Conservation (phyloP, 1,140 invertebrate species). For the Meloidogyne chitwoodi region DNA sequence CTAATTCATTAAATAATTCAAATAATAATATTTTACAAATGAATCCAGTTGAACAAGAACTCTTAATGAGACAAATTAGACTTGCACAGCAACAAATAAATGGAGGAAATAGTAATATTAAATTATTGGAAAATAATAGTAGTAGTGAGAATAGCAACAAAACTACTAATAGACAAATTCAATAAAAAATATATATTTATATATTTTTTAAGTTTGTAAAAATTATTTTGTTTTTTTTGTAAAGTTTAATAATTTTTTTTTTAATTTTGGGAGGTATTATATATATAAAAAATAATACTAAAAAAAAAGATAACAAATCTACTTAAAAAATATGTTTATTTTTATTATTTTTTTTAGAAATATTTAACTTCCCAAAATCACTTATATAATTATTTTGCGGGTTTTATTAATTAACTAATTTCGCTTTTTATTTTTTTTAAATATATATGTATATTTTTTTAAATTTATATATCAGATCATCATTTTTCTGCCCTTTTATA, state of each 20-base stretch:
- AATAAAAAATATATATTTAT: not conserved
- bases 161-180: not conserved
- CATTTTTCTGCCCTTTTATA: too few relatives aligned
- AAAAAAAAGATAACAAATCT: too few relatives aligned
- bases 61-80: conserved; percentile 23
- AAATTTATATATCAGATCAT: too few relatives aligned
- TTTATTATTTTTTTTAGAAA: too few relatives aligned
- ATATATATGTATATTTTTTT: too few relatives aligned
- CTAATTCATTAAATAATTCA: not conserved
- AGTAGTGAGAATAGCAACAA: not conserved
- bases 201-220: not conserved
- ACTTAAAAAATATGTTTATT: too few relatives aligned
- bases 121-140: not conserved
- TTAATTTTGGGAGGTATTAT: not conserved
- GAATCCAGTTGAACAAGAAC: conserved; percentile 28
- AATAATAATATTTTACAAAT: not conserved
- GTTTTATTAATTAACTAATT: too few relatives aligned
- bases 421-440: too few relatives aligned
- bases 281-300: too few relatives aligned
- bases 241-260: not conserved
- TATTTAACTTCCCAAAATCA: too few relatives aligned
- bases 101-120: not conserved
- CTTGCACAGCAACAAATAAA: conserved; percentile 11
- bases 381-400: too few relatives aligned
- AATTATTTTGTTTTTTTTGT: not conserved